These are phyloP conservation scores for Melozone crissalis DNA, from an alignment of 2,113 vertebrate species.

Conservation along the genomic window DNA sequence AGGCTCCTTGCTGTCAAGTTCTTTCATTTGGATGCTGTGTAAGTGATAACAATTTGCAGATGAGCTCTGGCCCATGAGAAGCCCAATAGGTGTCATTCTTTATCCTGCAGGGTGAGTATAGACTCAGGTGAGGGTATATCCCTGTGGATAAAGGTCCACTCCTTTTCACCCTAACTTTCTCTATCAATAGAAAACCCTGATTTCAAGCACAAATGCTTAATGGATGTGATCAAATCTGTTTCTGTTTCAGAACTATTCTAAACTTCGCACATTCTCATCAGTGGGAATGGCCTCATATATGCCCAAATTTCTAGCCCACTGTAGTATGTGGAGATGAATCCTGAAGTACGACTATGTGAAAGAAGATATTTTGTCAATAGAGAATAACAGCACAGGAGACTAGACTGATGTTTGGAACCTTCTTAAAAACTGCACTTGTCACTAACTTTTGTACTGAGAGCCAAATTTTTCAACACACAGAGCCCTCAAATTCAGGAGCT, in stretches of 20 bases:
- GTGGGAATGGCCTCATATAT: not conserved
- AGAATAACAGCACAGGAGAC: not conserved
- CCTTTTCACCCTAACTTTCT: not conserved
- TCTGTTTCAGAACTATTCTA: not conserved
- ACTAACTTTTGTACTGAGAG: not conserved
- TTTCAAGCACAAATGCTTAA: not conserved
- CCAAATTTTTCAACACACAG: not conserved
- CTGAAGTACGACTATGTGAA: not conserved
- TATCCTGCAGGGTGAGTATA: not conserved
- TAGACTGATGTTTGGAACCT: not conserved
- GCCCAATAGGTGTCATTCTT: not conserved
- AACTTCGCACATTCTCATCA: not conserved
- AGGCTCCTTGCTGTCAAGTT: constrained; percentile 23
- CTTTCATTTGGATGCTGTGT: not conserved
- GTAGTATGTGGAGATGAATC: not conserved
- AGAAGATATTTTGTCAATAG: not conserved
- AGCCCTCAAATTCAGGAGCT: not conserved
- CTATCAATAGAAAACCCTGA: not conserved
- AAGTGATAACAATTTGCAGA: constrained; percentile 28
- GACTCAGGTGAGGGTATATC: not conserved
- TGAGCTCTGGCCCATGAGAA: not conserved
- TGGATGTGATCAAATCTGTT: not conserved
- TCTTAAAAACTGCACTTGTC: not conserved
- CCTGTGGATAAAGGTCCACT: not conserved
- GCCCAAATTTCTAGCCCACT: not conserved